Evolutionary conservation across 2,797 vertebrate species (phyloP).

Genomic region (Gephyroberyx darwinii): DNA sequence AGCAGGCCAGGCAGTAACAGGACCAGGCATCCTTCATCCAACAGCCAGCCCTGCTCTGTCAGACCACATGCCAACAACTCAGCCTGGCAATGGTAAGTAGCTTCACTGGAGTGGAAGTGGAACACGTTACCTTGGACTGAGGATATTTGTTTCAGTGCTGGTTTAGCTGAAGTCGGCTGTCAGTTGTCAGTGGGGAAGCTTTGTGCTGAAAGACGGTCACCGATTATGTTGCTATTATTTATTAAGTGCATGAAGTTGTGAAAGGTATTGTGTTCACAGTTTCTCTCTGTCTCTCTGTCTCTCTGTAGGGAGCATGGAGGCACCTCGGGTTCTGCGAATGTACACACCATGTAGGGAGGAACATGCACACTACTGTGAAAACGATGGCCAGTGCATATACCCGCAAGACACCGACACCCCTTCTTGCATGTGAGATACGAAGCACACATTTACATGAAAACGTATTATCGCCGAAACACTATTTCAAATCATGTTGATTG

Average conservation of each 20-base stretch:
- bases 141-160: no score
- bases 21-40: slow-evolving; percentile 22
- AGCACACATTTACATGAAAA: neutral
- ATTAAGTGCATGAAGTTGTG: no score
- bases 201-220: no score
- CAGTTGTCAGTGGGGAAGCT: no score
- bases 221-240: no score
- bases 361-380: slow-evolving; percentile 65
- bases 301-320: slow-evolving; percentile 52
- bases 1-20: slow-evolving; percentile 17
- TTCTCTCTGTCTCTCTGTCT: slow-evolving; percentile 6
- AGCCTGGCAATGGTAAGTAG: slow-evolving; percentile 53
- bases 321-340: slow-evolving; percentile 25
- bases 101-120: neutral
- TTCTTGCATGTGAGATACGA: slow-evolving; percentile 70
- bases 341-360: slow-evolving; percentile 58
- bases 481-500: slow-evolving; percentile 38
- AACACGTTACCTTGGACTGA: no score
- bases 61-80: slow-evolving; percentile 7
- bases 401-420: slow-evolving; percentile 67
- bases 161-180: no score
- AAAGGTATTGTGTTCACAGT: no score
- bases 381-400: slow-evolving; percentile 73
- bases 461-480: no score
- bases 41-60: slow-evolving; percentile 15